Percentiles rank a stretch among this genome's conserved stretches.
phyloP scores from a whole-genome alignment of 2,888 invertebrate species.

The Orthonevra nobilis region DNA sequence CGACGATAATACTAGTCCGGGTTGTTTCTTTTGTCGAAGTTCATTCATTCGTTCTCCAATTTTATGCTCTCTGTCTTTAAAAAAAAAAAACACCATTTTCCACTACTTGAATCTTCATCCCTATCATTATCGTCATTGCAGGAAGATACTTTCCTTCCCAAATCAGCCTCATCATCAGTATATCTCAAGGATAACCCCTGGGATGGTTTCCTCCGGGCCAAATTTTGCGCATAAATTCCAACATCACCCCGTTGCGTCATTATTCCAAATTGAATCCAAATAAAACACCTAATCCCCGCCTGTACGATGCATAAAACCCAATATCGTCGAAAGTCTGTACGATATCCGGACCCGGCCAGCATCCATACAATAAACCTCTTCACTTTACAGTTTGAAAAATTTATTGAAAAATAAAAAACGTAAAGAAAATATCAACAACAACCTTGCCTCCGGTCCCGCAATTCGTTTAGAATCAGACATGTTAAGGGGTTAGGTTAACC shows the following conservation, averaged over 20 bases:
- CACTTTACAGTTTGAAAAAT: constrained; percentile 55
- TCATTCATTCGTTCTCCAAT: too few species aligned
- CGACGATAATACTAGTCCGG: too few species aligned
- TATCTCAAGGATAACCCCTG: constrained; percentile 41
- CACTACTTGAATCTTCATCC: too few species aligned
- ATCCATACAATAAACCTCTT: constrained; percentile 57
- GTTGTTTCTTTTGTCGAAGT: too few species aligned
- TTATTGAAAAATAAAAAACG: too few species aligned
- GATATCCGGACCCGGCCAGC: too few species aligned
- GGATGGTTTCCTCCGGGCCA: constrained; percentile 4
- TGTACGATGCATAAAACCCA: constrained; percentile 15
- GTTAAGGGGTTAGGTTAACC: neutral
- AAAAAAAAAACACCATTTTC: too few species aligned
- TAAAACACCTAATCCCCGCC: constrained; percentile 64
- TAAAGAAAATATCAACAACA: too few species aligned
- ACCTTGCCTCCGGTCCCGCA: constrained; percentile 39
- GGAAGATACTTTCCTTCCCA: too few species aligned
- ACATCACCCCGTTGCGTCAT: constrained; percentile 44
- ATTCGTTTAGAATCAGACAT: constrained; percentile 39
- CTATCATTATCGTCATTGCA: too few species aligned
- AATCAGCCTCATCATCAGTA: constrained; percentile 59
- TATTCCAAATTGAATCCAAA: constrained; percentile 67
- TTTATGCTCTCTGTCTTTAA: too few species aligned
- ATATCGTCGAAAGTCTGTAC: constrained; percentile 29
- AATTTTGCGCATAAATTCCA: constrained; percentile 24